Base-by-base conservation (phyloP, 2,797 vertebrate species). In the Catostomus latipinnis region DNA sequence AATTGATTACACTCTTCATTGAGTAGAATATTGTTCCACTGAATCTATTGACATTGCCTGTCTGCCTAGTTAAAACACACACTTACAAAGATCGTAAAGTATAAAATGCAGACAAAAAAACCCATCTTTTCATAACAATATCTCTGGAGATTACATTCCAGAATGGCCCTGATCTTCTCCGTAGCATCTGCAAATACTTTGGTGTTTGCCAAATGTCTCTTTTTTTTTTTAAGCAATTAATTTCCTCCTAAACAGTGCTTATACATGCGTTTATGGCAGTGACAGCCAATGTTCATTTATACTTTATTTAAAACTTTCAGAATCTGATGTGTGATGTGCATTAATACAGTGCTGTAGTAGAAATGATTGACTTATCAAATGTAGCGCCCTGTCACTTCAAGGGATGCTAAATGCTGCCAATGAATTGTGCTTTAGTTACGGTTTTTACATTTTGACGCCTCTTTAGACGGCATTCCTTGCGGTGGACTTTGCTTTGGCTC, bases 171-270 rank as follows among this genome's bases (percentile, higher is more conserved):
- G 6, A 12, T 72, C 54, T 78, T 78, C 76, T 70, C 71, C 86
- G 71, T 89, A 83, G 74, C 86, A 93, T 91, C 92, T 91, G 7
- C 92, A 88, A 91, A 93, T 92, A 90, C 93, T 94, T 86, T 88
- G 87, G 89, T 79, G 86, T 68, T 84, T 94, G 92, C 94, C 91
- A 92, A 90, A 93, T 85, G 76, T 92, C 89, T 90, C 84, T 18
- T 22, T 34, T 34, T 34, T 87, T 90, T 91, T 91, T 82, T 80
- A 91, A 83, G 82, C 86, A 89, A 87, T 91, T 90, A 85, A 94
- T 93, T 90, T 90, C 82, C 90, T 88, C 88, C 90, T 62, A 86
- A 61, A 16, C 84, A 82, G 82, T 81, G 82, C 92, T 88, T 93
- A 83, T 90, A 34, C 34, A 94, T 86, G 57, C 84, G 85, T 89